phyloP scores from a whole-genome alignment of 2,113 vertebrate species.

The Limnothrissa miodon region DNA sequence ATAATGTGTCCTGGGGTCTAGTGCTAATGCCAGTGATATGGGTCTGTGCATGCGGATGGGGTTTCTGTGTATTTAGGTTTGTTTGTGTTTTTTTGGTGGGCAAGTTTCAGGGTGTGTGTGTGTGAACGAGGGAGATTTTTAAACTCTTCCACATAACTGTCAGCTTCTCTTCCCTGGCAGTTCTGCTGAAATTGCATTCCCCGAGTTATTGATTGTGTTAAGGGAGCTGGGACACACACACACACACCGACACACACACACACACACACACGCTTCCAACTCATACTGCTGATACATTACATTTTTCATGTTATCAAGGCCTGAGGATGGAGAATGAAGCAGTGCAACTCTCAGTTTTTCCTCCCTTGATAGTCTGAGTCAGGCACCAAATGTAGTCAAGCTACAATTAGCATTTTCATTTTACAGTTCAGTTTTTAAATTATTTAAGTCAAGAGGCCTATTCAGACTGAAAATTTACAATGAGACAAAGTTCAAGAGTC shows the following conservation, averaged over 20 bases:
- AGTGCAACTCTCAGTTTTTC: not conserved
- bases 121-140: not conserved
- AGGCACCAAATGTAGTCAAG: not conserved
- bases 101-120: not conserved
- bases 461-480: too few species aligned
- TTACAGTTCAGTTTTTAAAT: not conserved
- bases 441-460: too few species aligned
- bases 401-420: not conserved
- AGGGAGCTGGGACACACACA: not conserved
- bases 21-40: not conserved
- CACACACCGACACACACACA: not conserved
- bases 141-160: not conserved
- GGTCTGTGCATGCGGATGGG: not conserved
- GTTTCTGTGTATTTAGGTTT: not conserved
- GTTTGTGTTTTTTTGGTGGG: not conserved
- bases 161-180: not conserved
- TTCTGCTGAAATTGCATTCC: not conserved
- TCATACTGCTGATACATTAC: not conserved
- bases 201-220: slow-evolving; percentile 6
- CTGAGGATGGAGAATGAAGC: not conserved
- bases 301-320: slow-evolving; percentile 1
- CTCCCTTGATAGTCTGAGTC: not conserved
- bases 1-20: not conserved
- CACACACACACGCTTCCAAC: not conserved
- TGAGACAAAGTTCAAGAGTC: too few species aligned